phyloP scores from a whole-genome alignment of 2,113 vertebrate species.

The Helogale parvula region DNA sequence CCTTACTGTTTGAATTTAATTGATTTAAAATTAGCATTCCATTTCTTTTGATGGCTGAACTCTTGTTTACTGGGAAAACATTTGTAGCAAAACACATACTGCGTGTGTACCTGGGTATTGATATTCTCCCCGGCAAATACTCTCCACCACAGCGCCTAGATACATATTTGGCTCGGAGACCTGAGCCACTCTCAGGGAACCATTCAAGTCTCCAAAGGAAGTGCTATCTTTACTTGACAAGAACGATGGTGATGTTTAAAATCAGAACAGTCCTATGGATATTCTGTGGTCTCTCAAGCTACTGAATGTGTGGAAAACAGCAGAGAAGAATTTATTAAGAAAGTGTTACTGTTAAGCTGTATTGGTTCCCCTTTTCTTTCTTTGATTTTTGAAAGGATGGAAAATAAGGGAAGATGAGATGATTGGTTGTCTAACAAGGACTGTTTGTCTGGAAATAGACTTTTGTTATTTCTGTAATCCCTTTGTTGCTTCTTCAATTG shows the following conservation, averaged over 20 bases:
- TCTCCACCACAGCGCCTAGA: not conserved
- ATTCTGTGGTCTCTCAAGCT: not conserved
- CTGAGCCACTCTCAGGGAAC: constrained; percentile 66
- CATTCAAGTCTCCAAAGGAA: constrained; percentile 45
- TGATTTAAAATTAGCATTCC: constrained; percentile 77
- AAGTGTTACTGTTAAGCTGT: not conserved
- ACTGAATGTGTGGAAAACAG: not conserved
- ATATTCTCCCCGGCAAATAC: constrained; percentile 74
- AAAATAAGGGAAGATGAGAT: not conserved
- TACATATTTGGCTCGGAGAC: constrained; percentile 79
- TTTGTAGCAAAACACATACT: constrained; percentile 70
- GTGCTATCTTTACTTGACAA: constrained; percentile 52
- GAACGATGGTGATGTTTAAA: not conserved
- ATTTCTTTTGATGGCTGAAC: constrained; percentile 71
- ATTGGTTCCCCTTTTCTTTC: not conserved
- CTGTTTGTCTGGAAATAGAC: constrained; percentile 10
- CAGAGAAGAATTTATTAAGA: not conserved
- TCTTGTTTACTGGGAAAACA: constrained; percentile 82
- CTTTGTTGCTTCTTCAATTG: not conserved
- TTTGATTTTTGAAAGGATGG: not conserved
- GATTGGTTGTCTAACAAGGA: not conserved
- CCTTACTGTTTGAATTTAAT: constrained; percentile 78
- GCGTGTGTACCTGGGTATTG: constrained; percentile 69
- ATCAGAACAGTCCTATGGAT: not conserved
- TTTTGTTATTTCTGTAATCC: constrained; percentile 9